Evolutionary conservation across 2,113 vertebrate species (phyloP).

Genomic region (Ia io): DNA sequence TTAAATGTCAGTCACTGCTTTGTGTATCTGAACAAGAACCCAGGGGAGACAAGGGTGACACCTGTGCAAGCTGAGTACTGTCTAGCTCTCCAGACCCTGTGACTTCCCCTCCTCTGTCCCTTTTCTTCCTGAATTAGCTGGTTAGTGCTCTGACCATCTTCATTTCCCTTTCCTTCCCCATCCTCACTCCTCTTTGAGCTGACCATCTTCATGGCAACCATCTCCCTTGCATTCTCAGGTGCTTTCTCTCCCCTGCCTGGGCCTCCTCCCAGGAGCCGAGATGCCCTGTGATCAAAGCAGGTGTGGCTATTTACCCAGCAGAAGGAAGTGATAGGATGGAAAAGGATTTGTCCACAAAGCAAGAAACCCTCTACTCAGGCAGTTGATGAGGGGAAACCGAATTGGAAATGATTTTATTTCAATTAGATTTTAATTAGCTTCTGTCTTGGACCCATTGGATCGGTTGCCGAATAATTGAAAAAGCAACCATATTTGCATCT

Average conservation of each 20-base stretch:
- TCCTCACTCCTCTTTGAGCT: no score
- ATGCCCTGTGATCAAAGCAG: neutral
- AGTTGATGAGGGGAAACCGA: constrained; percentile 54
- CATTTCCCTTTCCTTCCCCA: neutral
- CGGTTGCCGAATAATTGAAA: constrained; percentile 81
- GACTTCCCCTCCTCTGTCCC: neutral
- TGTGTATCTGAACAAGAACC: neutral
- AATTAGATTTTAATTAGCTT: constrained; percentile 86
- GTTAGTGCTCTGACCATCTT: neutral
- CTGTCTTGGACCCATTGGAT: constrained; percentile 76
- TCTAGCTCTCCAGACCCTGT: neutral
- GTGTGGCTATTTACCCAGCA: constrained; percentile 41
- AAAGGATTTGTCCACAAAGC: constrained; percentile 2
- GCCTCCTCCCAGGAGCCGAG: fast-evolving
- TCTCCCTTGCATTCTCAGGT: neutral
- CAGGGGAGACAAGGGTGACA: fast-evolving
- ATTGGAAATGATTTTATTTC: constrained; percentile 83
- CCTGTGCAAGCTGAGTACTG: neutral
- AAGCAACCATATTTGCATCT: constrained; percentile 81
- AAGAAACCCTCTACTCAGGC: constrained; percentile 63
- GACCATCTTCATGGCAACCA: fast-evolving
- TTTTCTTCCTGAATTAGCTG: neutral
- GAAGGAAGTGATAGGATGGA: fast-evolving
- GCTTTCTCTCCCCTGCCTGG: neutral
- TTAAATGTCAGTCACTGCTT: constrained; percentile 8